Evolutionary conservation across 2,113 vertebrate genomes (phyloP).

Genomic region (Lates calcarifer): DNA sequence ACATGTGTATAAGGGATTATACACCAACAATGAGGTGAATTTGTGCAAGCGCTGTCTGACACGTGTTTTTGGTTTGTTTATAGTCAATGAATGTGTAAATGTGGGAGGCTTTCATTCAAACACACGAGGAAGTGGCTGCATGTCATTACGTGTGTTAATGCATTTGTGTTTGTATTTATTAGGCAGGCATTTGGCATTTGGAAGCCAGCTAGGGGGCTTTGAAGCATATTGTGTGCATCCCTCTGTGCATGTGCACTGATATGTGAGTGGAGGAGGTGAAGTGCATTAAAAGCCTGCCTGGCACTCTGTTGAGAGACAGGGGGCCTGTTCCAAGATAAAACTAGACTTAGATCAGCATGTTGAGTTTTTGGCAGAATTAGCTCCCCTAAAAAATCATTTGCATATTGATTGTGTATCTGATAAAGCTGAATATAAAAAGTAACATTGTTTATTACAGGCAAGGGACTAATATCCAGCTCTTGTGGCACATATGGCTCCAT

Average conservation of each 20-base stretch:
- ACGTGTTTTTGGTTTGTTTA: conserved; percentile 25
- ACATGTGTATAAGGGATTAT: conserved; percentile 17
- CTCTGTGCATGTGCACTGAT: conserved; percentile 34
- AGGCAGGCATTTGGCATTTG: conserved; percentile 66
- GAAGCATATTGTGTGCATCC: conserved; percentile 47
- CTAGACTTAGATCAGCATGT: conserved; percentile 71
- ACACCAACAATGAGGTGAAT: conserved; percentile 29
- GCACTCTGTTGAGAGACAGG: conserved; percentile 58
- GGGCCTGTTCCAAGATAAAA: conserved; percentile 64
- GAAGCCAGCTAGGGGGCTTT: conserved; percentile 49
- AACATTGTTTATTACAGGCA: conserved; percentile 39
- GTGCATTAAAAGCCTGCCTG: conserved; percentile 75
- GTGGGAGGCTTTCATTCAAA: conserved; percentile 41
- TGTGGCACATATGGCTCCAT: conserved; percentile 37
- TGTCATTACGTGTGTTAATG: conserved; percentile 50
- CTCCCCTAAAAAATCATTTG: conserved; percentile 52
- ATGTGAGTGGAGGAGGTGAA: conserved; percentile 60
- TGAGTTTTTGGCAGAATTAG: conserved; percentile 65
- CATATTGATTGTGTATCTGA: conserved; percentile 66
- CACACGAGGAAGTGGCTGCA: conserved; percentile 36
- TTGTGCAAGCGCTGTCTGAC: conserved; percentile 2
- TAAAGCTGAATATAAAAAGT: conserved; percentile 49
- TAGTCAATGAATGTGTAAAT: conserved; percentile 27
- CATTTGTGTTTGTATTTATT: conserved; percentile 65
- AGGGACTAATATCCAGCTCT: conserved; percentile 44